These are phyloP conservation scores for Bombus ignitus DNA, from an alignment of 1,140 invertebrate genomes.

Conservation along the genomic window DNA sequence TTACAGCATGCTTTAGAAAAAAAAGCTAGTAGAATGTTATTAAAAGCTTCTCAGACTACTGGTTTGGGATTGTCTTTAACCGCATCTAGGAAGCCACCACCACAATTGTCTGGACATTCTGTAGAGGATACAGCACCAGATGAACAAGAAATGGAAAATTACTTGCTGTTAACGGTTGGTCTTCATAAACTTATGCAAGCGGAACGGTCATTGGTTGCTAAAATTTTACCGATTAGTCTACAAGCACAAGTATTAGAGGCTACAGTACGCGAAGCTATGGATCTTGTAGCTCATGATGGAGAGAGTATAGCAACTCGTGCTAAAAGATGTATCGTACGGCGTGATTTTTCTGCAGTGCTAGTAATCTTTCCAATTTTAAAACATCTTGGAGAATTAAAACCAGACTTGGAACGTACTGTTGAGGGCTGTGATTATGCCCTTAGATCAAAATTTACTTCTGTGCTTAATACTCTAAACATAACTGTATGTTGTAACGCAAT, in stretches of 20 bases:
- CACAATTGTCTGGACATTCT: constrained; percentile 69
- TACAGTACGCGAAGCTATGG: constrained; percentile 92
- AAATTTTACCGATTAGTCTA: constrained; percentile 91
- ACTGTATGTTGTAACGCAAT: constrained; percentile 83
- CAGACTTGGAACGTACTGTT: constrained; percentile 92
- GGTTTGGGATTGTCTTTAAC: constrained; percentile 76
- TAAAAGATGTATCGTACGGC: constrained; percentile 90
- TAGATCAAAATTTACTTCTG: constrained; percentile 88
- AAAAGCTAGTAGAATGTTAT: constrained; percentile 93
- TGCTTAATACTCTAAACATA: constrained; percentile 89
- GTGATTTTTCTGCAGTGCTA: constrained; percentile 92
- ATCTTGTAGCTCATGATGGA: constrained; percentile 92
- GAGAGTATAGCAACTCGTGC: constrained; percentile 91
- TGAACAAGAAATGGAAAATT: constrained; percentile 94
- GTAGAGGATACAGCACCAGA: constrained; percentile 83
- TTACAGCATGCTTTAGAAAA: constrained; percentile 88
- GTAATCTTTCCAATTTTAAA: constrained; percentile 94
- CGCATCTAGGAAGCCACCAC: constrained; percentile 76
- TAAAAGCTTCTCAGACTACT: constrained; percentile 91
- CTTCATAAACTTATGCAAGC: constrained; percentile 94
- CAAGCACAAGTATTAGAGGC: constrained; percentile 93
- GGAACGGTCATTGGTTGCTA: constrained; percentile 91
- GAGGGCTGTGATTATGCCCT: constrained; percentile 89
- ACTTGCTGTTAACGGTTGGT: constrained; percentile 92
- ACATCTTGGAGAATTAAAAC: constrained; percentile 90